Percentiles rank a stretch among this genome's conserved stretches.
Conservation (phyloP, 1,140 invertebrate species). For the Bombus waltoni region DNA sequence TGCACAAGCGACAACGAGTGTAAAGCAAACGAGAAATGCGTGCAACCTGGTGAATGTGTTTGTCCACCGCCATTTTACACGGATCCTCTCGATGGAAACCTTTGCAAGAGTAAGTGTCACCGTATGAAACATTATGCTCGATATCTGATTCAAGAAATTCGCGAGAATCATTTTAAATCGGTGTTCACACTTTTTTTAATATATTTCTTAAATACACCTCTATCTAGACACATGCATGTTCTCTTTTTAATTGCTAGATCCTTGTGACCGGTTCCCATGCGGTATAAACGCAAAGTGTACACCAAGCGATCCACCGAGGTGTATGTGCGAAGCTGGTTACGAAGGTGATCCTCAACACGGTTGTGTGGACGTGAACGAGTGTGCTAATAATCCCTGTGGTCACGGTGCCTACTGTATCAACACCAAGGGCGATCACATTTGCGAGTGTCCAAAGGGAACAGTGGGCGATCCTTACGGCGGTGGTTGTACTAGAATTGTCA, state of each 20-base stretch:
- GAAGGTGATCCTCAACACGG: slow-evolving; percentile 92
- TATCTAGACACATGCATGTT: too few species aligned
- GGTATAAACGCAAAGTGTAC: slow-evolving; percentile 96
- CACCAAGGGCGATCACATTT: slow-evolving; percentile 92
- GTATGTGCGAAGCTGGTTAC: slow-evolving; percentile 92
- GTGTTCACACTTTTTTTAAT: too few species aligned
- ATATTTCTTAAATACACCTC: too few species aligned
- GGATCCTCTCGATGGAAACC: slow-evolving; percentile 90
- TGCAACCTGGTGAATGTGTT: slow-evolving; percentile 94
- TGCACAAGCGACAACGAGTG: slow-evolving; percentile 93
- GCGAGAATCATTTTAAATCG: too few species aligned
- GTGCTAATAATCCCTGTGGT: slow-evolving; percentile 90
- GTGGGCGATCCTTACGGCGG: slow-evolving; percentile 92
- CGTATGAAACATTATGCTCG: not conserved
- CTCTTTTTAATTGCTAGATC: slow-evolving; percentile 77
- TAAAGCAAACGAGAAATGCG: slow-evolving; percentile 93
- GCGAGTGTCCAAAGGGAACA: slow-evolving; percentile 91
- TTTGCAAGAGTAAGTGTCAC: slow-evolving; percentile 89
- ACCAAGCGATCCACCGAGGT: slow-evolving; percentile 93
- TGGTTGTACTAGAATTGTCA: slow-evolving; percentile 86
- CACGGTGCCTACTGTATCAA: slow-evolving; percentile 94
- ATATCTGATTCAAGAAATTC: not conserved
- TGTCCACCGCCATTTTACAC: slow-evolving; percentile 94
- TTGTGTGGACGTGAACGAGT: slow-evolving; percentile 93
- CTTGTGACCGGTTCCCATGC: slow-evolving; percentile 93